phyloP scores from a whole-genome alignment of 2,797 vertebrate species.

The Choloepus didactylus region DNA sequence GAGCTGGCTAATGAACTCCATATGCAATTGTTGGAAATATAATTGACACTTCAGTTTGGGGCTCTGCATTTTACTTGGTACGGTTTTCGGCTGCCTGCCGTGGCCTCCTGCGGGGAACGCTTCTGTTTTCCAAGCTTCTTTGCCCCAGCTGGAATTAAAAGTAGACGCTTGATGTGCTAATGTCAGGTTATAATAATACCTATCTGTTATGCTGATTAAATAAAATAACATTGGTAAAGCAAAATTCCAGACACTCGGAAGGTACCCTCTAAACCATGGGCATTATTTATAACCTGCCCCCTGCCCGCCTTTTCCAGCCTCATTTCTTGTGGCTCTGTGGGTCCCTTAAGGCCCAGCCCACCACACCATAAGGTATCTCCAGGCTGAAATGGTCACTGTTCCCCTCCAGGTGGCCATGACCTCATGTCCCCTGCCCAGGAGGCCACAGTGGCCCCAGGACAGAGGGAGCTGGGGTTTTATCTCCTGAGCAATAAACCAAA shows the following conservation, averaged over 20 bases:
- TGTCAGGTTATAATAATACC: conserved; percentile 80
- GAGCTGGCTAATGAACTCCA: conserved; percentile 87
- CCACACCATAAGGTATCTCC: not conserved
- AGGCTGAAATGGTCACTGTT: conserved; percentile 54
- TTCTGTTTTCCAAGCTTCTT: conserved; percentile 71
- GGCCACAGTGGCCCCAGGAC: accelerated
- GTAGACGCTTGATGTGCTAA: conserved; percentile 79
- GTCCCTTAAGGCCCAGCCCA: not conserved
- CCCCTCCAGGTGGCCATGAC: not conserved
- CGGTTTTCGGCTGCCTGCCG: conserved; percentile 45
- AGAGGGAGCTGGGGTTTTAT: not conserved
- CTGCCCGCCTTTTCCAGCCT: not conserved
- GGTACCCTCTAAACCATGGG: conserved; percentile 54
- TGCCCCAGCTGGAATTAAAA: conserved; percentile 72
- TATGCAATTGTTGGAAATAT: conserved; percentile 84
- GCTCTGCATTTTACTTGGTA: conserved; percentile 72
- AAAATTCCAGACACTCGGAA: conserved; percentile 70
- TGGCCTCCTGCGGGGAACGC: conserved; percentile 68
- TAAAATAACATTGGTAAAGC: conserved; percentile 73
- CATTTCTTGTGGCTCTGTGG: not conserved
- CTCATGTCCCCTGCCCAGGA: not conserved
- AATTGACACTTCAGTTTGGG: conserved; percentile 84
- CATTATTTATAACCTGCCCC: conserved; percentile 62
- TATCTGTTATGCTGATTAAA: conserved; percentile 78
- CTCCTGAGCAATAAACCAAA: conserved; percentile 12